Conservation (phyloP, 2,113 vertebrate species). For the Macrotus californicus region DNA sequence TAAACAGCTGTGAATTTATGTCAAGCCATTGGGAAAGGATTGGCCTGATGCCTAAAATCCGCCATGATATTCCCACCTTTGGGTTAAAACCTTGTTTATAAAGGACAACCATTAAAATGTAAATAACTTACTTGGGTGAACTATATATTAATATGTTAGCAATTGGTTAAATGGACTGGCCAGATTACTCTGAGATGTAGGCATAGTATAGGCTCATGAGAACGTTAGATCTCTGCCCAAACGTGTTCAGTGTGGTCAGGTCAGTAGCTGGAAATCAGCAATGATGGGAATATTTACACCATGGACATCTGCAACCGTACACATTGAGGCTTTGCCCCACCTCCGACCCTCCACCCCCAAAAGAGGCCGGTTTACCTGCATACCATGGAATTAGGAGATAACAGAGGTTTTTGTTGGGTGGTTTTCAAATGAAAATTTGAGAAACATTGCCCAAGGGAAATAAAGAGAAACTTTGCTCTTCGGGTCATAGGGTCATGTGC, state of each 20-base stretch:
- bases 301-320: background rate
- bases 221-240: background rate
- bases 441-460: background rate
- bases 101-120: background rate
- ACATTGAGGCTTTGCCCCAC: background rate
- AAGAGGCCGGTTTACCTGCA: background rate
- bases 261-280: background rate
- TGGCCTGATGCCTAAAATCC: background rate
- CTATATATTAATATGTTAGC: background rate
- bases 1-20: background rate
- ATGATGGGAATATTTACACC: background rate
- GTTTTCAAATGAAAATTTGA: background rate
- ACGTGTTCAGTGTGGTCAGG: accelerated
- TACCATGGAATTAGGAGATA: background rate
- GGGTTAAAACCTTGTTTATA: background rate
- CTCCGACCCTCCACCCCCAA: background rate
- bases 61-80: background rate
- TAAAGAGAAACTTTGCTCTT: background rate
- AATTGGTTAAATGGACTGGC: background rate
- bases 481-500: background rate
- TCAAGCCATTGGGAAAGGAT: background rate
- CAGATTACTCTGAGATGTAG: background rate
- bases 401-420: background rate
- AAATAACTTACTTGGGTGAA: background rate
- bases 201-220: background rate